Base-by-base conservation (phyloP, 2,888 invertebrate genomes). In the Baccha elongata region DNA sequence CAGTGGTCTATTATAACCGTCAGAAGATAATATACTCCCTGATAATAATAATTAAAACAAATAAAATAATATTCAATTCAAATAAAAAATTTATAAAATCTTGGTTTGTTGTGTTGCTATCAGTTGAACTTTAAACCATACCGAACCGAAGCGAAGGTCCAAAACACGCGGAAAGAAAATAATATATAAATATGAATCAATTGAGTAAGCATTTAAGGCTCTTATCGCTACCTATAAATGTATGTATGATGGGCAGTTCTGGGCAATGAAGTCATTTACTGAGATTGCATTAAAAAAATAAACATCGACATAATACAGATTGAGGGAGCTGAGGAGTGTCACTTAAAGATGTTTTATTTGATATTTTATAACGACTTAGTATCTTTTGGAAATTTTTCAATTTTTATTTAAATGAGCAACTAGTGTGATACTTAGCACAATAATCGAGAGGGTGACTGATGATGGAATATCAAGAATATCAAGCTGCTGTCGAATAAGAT, bases 41-140 rank as follows among this genome's bases (percentile, higher is more conserved):
- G 35, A 55, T 55, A 69, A 58, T 58, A 5, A 23, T 37, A 64
- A 46, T 32, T 8, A 32, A 32, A 29, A 48, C 29, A 52, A 52
- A 52, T 35, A 40, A 10, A 40, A 65, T 4, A 26, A 37, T 42
- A 71, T 60, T 71, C 42, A 69, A 55, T 55, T 35, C 50, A 40
- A n/a, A 40, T 13, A 46, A 65, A 65, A n/a, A 17, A 21, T 35
- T 53, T 32, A 2, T 26, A 44, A 32, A 44, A 29, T 44, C 48
- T 37, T 58, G 69, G 55, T 58, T 15, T 13, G 21, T 13, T n/a
- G 46, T 40, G 13, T n/a, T 19, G 37, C 40, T 71, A 71, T 71
- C 69, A 71, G 69, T 58, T 71, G 69, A 71, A 71, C 69, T 71
- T 50, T 71, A 60, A 26, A 58, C 69, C 46, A 50, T 48, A 58